phyloP scores from a whole-genome alignment of 2,113 vertebrate species.

The Machaerirhynchus nigripectus region DNA sequence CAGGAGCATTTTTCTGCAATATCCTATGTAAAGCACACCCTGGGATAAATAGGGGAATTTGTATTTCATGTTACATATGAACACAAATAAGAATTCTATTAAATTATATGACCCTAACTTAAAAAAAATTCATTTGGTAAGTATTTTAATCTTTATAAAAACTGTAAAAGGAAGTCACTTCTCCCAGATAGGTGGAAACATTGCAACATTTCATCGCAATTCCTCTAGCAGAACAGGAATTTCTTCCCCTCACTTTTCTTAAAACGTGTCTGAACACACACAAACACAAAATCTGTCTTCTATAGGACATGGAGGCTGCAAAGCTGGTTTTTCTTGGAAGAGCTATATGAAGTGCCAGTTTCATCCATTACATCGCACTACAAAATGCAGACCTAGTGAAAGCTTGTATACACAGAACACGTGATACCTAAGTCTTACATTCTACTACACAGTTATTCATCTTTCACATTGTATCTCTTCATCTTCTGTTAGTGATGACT shows the following conservation, averaged over 20 bases:
- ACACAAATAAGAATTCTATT: background rate
- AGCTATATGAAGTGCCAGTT: background rate
- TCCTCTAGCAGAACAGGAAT: background rate
- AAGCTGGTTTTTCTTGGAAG: background rate
- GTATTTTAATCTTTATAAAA: background rate
- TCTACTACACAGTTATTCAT: background rate
- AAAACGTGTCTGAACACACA: background rate
- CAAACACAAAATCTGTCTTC: background rate
- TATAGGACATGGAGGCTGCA: background rate
- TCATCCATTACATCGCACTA: background rate
- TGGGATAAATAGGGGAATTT: background rate
- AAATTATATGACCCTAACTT: background rate
- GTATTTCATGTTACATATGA: background rate
- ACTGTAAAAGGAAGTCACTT: background rate
- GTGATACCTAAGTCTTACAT: background rate
- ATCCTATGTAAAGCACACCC: accelerated
- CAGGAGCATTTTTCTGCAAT: background rate
- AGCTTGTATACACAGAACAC: background rate
- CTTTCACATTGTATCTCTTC: background rate
- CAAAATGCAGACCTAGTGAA: background rate
- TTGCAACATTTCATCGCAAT: background rate
- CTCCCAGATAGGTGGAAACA: background rate
- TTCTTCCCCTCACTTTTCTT: background rate
- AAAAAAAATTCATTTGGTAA: background rate
- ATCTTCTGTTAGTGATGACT: background rate